Conservation (phyloP, 2,113 vertebrate species). For the Trematocara macrostoma region DNA sequence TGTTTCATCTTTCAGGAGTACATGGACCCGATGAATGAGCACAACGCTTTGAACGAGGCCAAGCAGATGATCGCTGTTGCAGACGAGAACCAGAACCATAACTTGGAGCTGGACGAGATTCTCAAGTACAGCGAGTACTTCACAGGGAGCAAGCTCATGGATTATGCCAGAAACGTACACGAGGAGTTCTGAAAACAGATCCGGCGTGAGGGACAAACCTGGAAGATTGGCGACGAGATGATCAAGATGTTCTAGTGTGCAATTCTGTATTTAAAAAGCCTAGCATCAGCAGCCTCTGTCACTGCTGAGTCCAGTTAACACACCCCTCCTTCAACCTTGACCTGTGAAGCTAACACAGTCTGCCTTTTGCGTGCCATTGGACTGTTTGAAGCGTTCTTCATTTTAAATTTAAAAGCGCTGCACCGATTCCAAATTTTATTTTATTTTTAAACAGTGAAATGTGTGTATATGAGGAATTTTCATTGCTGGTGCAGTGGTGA, state of each 20-base stretch:
- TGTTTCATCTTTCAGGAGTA: conserved; percentile 77
- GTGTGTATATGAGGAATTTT: conserved; percentile 58
- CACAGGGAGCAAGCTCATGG: conserved; percentile 97
- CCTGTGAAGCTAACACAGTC: neutral
- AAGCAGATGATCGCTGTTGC: conserved; percentile 98
- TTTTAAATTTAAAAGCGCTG: neutral
- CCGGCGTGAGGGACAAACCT: conserved; percentile 4
- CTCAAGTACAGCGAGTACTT: conserved; percentile 97
- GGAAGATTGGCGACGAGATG: neutral
- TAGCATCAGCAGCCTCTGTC: neutral
- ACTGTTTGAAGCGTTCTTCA: neutral
- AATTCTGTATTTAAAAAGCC: conserved; percentile 27
- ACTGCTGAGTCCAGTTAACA: conserved; percentile 1
- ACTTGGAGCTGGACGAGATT: conserved; percentile 88
- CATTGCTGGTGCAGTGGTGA: neutral
- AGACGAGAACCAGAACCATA: conserved; percentile 93
- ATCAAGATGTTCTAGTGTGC: conserved; percentile 21
- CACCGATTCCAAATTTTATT: neutral
- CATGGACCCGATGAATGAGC: conserved; percentile 98
- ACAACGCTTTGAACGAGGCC: conserved; percentile 93
- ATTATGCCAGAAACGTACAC: conserved; percentile 92
- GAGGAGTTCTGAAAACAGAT: conserved; percentile 86
- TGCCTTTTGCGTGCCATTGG: conserved; percentile 6
- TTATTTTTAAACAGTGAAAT: conserved; percentile 23
- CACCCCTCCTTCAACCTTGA: neutral